Evolutionary conservation across 1,140 invertebrate genomes (phyloP), one percentile per base, ranked within the genome.

Genomic region (Arion vulgaris): DNA sequence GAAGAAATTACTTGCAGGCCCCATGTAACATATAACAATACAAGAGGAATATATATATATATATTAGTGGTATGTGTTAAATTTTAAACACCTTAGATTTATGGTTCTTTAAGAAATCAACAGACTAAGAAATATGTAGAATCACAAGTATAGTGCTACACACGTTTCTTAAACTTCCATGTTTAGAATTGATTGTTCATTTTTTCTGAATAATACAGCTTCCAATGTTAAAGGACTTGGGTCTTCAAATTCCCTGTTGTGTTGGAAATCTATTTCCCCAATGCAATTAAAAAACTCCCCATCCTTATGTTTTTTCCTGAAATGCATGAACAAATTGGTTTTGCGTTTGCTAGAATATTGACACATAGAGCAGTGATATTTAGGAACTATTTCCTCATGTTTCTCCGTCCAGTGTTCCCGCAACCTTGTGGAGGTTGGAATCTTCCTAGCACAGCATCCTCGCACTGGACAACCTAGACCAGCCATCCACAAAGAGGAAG

Each of bases 361-460:
- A 53, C 76, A 78, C 57, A 38, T 9, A 39, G 76, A 62, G 36
- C 76, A 78, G 36, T 78, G 76, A 26, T 69, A 80, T 51, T 71
- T 71, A 34, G 68, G 39, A 62, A 80, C 78, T 23, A 80, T 69
- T 51, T 71, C 41, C 66, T 80, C 78, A 51, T 80, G 76, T 34
- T 78, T 78, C 32, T 78, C 76, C 11, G 7, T 62, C 76, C 76
- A 78, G 36, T 78, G 76, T 68, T 78, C 76, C n/a, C 76, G 51
- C 45, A 78, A 41, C 19, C 76, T 57, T 62, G 76, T 39, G 17
- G 62, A 36, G 38, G 51, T 36, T 39, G 53, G 53, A 38, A 78
- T 78, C 26, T 39, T 78, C 28, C 53, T 78, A 9, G 76, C 76
- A 36, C 76, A 53, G 38, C 76, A 78, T 28, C 57, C 51, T 39